Base-by-base conservation (phyloP, 2,797 vertebrate genomes). In the Cyclura pinguis region DNA sequence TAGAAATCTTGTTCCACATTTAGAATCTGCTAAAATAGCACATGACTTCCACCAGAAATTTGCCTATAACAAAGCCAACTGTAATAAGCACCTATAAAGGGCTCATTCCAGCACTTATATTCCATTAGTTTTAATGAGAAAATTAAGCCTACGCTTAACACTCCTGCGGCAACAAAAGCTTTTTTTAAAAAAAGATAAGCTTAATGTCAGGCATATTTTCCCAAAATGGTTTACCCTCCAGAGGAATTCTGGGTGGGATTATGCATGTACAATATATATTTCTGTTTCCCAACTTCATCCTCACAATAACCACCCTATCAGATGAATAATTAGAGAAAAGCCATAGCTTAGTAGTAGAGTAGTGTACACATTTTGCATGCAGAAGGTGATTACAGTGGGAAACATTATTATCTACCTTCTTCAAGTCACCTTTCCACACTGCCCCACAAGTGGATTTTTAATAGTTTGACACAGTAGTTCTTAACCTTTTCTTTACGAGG, bases 1-100 rank as follows among this genome's bases (percentile, higher is more conserved):
- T 0, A 84, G 91, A 90, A 94, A 92, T 27, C 81, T 42, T 84
- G 47, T 52, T 76, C 93, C 72, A 5, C 18, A 89, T 87, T 52
- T 64, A 6, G 81, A 38, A 50, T n/a, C 69, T 76, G 38, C 57
- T 89, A 64, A 89, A 64, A 64, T 55, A 20, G 20, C n/a, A 1
- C 3, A 22, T 76, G 27, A n/a, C 29, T 76, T 89, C 55, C 55
- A 27, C 29, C 18, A 47, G 55, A 59, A 62, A 77, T 77, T 83
- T 84, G 81, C 38, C 38, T 64, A 84, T 47, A 76, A 59, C 13
- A 35, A 42, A 84, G 72, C 72, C 81, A 84, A 84, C 59, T 32
- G 59, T 52, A 69, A 80, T 78, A 87, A 50, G 2, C 62, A 84
- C 50, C 32, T 52, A 50, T 50, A 18, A 6, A 62, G 12, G 52